Percentiles rank a stretch among this genome's conserved stretches.
Evolutionary conservation across 2,888 invertebrate genomes (phyloP).

Genomic region (Agrotis segetum): DNA sequence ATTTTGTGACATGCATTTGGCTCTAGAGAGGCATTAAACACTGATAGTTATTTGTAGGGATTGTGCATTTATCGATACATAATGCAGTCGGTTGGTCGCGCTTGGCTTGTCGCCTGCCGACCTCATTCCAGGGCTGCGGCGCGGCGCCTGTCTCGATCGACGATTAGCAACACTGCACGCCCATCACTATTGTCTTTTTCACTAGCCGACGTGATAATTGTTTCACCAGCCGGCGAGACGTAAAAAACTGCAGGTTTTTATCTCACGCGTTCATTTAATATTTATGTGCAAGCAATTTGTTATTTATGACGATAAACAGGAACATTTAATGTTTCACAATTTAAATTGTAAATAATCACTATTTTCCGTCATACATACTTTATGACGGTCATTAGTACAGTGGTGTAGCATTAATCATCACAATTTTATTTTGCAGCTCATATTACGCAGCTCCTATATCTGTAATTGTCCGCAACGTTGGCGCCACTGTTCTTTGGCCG

Average conservation of each 20-base stretch:
- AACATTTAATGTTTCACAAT: constrained; percentile 44
- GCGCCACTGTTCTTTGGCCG: constrained; percentile 86
- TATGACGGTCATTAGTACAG: constrained; percentile 71
- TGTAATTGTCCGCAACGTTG: constrained; percentile 83
- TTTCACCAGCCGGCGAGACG: constrained; percentile 55
- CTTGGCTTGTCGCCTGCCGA: constrained; percentile 78
- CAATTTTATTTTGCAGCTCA: constrained; percentile 83
- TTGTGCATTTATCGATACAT: constrained; percentile 78
- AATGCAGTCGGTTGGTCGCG: constrained; percentile 68
- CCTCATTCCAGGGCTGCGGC: constrained; percentile 77
- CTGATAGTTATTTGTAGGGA: constrained; percentile 62
- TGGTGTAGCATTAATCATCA: constrained; percentile 80
- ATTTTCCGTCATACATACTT: constrained; percentile 68
- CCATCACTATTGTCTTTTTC: constrained; percentile 86
- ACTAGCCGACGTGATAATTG: constrained; percentile 68
- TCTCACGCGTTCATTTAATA: constrained; percentile 17
- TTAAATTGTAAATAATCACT: constrained; percentile 55
- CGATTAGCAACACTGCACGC: constrained; percentile 77
- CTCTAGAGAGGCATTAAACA: constrained; percentile 51
- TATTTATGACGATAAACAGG: constrained; percentile 46
- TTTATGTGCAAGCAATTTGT: constrained; percentile 38
- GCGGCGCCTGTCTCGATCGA: constrained; percentile 81
- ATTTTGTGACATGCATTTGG: constrained; percentile 44
- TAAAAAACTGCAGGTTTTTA: constrained; percentile 33
- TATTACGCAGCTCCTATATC: constrained; percentile 80